Percentiles rank a stretch among this genome's conserved stretches.
Evolutionary conservation across 2,888 invertebrate species (phyloP).

Genomic region (Choristoneura rosaceana): DNA sequence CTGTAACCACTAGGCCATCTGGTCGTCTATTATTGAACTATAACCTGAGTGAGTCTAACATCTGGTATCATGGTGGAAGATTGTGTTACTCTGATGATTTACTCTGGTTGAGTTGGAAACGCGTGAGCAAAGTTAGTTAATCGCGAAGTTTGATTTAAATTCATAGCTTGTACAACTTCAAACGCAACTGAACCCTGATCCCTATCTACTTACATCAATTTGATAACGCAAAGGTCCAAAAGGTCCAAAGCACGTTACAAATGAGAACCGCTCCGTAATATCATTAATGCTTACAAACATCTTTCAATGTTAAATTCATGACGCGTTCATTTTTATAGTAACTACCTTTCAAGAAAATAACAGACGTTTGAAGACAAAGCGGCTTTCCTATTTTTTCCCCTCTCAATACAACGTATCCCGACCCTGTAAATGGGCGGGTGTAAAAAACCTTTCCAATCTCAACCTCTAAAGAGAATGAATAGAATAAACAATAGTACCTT

Average conservation of each 20-base stretch:
- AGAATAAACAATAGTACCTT: slow-evolving; percentile 78
- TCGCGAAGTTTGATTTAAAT: too few relatives aligned
- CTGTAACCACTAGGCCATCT: too few relatives aligned
- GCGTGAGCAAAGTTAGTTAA: too few relatives aligned
- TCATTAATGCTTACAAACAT: slow-evolving; percentile 72
- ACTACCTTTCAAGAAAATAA: slow-evolving; percentile 78
- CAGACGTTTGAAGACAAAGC: slow-evolving; percentile 76
- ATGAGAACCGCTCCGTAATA: slow-evolving; percentile 51
- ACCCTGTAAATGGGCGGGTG: slow-evolving; percentile 71
- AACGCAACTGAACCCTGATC: background rate
- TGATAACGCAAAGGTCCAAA: background rate
- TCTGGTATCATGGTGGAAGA: too few relatives aligned
- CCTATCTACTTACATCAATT: background rate
- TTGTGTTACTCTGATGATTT: too few relatives aligned
- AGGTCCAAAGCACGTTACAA: slow-evolving; percentile 19
- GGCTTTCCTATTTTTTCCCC: slow-evolving; percentile 59
- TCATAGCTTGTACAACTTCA: background rate
- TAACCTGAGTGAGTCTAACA: too few relatives aligned
- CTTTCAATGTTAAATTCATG: slow-evolving; percentile 75
- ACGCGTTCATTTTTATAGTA: slow-evolving; percentile 75
- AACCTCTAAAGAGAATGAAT: slow-evolving; percentile 70
- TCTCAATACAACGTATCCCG: slow-evolving; percentile 71
- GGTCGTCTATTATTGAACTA: too few relatives aligned
- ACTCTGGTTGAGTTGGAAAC: too few relatives aligned
- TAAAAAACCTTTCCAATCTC: slow-evolving; percentile 83